Base-by-base conservation (phyloP, 1,140 invertebrate species). In the Macrostomum lignano region DNA sequence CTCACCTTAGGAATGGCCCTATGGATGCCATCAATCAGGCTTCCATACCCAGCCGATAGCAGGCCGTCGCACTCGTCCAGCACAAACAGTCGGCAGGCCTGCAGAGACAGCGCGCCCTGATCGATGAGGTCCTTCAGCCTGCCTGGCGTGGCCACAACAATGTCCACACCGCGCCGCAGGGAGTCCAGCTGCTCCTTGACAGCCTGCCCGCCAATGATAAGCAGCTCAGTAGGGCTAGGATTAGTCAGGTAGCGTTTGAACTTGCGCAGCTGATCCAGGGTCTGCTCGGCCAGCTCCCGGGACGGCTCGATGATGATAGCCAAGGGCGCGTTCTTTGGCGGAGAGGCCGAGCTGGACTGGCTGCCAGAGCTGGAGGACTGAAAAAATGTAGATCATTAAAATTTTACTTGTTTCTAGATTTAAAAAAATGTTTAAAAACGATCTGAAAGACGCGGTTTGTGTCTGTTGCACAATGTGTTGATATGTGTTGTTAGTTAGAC, bases 131-230 rank as follows among this genome's bases (percentile, higher is more conserved):
- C 86, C 51, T 91, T 78, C 14, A 96, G 50, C 37, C 91, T 63
- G 1, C 88, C 86, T 2, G 86, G 84, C 2, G 91, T 98, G 1
- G 72, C 82, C 7, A 91, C 79, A 17, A 96, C 72, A 47, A 96
- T 84, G 52, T 96, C 79, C 9, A 67, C 70, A 11, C 88, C 88
- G 36, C 66, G 60, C 47, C 69, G 65, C 5, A 96, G 59, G 10
- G 64, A 61, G 32, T 68, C 62, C 28, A 84, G 74, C 56, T 96
- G 86, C 35, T 91, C 79, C 50, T 79, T 82, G 0, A 79, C 67
- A 43, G 73, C 71, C 2, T 78, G 65, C 14, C 86, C 86, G 17
- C 86, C 86, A 40, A 88, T 73, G 0, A 93, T 68, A 3, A 91
- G 57, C 14, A 86, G 49, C 38, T 17, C 3, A 3, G 5, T 33